Evolutionary conservation across 2,113 vertebrate species (phyloP).

Genomic region (Willisornis vidua): DNA sequence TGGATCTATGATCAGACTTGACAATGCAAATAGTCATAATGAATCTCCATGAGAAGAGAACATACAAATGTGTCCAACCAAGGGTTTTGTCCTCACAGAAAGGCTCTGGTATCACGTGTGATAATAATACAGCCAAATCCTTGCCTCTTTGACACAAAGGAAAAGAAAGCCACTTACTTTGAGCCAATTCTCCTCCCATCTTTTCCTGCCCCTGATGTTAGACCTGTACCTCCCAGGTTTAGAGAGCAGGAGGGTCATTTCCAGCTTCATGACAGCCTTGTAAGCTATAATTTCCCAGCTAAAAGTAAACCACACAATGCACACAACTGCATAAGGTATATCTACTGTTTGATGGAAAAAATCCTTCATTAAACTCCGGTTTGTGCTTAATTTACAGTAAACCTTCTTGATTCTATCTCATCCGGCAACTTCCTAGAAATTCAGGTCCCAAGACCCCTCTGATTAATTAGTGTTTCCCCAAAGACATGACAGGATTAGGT

Average conservation of each 20-base stretch:
- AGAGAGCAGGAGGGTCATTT: background rate
- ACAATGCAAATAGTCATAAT: background rate
- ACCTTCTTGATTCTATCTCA: background rate
- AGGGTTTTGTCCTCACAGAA: background rate
- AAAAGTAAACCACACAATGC: background rate
- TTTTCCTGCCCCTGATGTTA: background rate
- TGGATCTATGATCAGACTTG: background rate
- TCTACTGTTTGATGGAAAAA: background rate
- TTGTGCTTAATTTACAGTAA: background rate
- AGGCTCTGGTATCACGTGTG: background rate
- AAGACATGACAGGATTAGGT: background rate
- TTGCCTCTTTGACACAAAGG: background rate
- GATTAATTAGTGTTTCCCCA: background rate
- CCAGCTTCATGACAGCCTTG: background rate
- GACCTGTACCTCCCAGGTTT: background rate
- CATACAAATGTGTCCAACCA: background rate
- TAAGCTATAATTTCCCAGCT: background rate
- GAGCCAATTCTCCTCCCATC: background rate
- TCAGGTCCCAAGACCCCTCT: background rate
- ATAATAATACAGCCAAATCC: background rate
- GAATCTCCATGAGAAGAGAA: background rate
- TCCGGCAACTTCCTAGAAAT: background rate
- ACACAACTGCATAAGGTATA: background rate
- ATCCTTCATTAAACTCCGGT: background rate
- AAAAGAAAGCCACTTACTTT: background rate